These are phyloP conservation scores for Parus major DNA, from an alignment of 2,113 vertebrate species.

Conservation along the genomic window DNA sequence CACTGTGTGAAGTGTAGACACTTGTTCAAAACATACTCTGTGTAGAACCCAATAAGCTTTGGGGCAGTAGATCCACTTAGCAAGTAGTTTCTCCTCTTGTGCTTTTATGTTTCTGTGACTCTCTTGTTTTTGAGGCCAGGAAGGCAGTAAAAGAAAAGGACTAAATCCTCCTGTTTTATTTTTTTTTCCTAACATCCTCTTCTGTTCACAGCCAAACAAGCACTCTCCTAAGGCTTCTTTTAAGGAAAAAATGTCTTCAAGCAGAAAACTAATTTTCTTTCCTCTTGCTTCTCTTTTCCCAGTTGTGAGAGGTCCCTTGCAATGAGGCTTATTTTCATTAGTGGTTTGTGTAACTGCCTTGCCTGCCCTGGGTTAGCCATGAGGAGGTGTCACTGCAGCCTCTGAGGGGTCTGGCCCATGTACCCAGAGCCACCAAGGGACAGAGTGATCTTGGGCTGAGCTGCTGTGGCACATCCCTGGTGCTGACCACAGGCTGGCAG, in stretches of 20 bases:
- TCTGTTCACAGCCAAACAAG: neutral
- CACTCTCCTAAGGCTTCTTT: neutral
- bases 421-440: neutral
- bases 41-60: neutral
- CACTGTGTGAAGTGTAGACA: neutral
- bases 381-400: neutral
- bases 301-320: neutral
- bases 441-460: neutral
- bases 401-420: fast-evolving
- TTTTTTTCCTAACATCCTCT: neutral
- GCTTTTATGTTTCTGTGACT: neutral
- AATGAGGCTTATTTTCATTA: neutral
- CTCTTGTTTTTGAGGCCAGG: neutral
- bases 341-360: neutral
- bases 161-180: neutral
- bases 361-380: neutral
- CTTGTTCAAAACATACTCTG: neutral
- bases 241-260: neutral
- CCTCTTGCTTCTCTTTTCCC: neutral
- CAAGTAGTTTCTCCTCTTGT: neutral
- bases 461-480: neutral
- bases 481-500: neutral
- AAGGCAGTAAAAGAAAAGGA: neutral
- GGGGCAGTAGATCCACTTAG: neutral
- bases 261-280: neutral